Conservation (phyloP, 1,140 invertebrate genomes). For the Temnothorax nylanderi region DNA sequence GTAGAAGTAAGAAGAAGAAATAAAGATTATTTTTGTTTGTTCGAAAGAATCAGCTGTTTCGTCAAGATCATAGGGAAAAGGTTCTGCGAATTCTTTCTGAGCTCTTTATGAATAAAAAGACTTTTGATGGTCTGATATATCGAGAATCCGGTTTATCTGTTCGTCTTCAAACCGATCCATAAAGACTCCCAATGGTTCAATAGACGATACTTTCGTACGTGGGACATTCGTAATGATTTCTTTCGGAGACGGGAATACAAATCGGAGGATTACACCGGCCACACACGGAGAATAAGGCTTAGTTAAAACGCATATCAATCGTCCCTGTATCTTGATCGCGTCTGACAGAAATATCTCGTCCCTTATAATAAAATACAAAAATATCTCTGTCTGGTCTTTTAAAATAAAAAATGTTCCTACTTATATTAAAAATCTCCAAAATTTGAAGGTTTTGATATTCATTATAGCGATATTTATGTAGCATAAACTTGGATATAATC, state of each 20-base stretch:
- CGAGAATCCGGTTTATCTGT: slow-evolving; percentile 38
- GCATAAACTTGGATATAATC: background rate
- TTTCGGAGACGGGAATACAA: slow-evolving; percentile 5
- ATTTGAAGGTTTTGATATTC: background rate
- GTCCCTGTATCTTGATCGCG: background rate
- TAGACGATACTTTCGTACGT: slow-evolving; percentile 14
- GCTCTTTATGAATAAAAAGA: slow-evolving; percentile 22
- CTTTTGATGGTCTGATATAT: slow-evolving; percentile 1
- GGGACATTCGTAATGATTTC: slow-evolving; percentile 28
- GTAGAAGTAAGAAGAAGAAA: background rate
- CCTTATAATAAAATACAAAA: slow-evolving; percentile 14
- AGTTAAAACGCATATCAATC: slow-evolving; percentile 14
- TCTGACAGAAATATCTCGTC: background rate
- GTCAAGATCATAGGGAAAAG: background rate
- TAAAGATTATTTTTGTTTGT: background rate
- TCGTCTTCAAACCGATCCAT: slow-evolving; percentile 6
- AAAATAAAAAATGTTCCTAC: background rate
- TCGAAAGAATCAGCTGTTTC: background rate
- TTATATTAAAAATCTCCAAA: background rate
- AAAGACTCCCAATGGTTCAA: slow-evolving; percentile 23
- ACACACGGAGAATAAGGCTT: background rate
- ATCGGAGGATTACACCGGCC: slow-evolving; percentile 29
- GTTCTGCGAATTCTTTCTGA: background rate
- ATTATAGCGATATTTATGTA: background rate
- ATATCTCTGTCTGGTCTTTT: background rate